Conservation (phyloP, 2,797 vertebrate species). For the Morelia viridis region DNA sequence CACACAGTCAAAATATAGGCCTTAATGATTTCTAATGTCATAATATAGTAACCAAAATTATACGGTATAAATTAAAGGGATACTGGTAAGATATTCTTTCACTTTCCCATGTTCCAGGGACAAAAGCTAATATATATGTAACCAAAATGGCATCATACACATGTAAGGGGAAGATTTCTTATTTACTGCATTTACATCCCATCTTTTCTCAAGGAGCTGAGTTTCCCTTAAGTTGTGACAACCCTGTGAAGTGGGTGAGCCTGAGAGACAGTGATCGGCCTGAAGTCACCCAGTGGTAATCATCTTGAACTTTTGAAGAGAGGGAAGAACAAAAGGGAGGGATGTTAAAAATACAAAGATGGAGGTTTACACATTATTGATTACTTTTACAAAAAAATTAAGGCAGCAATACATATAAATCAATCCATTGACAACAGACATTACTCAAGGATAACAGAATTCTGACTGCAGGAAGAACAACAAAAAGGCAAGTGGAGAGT, state of each 20-base stretch:
- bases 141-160: neutral
- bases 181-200: neutral
- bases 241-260: neutral
- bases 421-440: neutral
- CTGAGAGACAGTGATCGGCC: neutral
- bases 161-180: neutral
- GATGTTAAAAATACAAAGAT: neutral
- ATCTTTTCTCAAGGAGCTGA: neutral
- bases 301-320: neutral
- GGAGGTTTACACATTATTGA: neutral
- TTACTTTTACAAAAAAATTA: neutral
- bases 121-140: neutral
- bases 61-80: neutral
- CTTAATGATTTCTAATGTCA: neutral
- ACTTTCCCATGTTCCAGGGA: neutral
- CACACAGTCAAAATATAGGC: neutral
- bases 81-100: neutral
- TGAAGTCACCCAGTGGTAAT: neutral
- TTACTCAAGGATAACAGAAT: neutral
- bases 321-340: neutral
- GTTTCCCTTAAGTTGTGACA: neutral
- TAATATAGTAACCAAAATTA: neutral
- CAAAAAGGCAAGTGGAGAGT: neutral
- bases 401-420: neutral
- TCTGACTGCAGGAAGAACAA: neutral